Evolutionary conservation across 2,888 invertebrate genomes (phyloP), one percentile per base, ranked within the genome.

Genomic region (Fragum whitleyi): DNA sequence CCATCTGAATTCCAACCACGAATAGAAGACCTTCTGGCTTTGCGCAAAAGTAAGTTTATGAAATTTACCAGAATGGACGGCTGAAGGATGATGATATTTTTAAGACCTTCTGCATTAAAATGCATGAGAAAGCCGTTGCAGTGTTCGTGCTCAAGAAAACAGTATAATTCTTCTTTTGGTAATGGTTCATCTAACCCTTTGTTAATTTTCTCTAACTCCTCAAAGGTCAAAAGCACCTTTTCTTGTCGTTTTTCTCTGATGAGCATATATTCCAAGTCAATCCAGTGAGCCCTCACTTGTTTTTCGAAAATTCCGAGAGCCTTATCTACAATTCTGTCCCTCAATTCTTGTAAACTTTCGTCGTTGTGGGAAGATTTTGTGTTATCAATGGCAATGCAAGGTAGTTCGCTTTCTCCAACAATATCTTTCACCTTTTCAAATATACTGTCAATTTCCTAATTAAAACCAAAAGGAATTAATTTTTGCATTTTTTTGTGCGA

Each of bases 221-320:
- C 21, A 29, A 79, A 74, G 0, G 19, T 36, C 32, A 78, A 29
- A 3, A 79, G 7, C 19, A 53, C 55, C 23, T 62, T 23, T 0
- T n/a, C 74, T 0, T 23, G 9, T 6, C 32, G 19, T 28, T 79
- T 79, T 23, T 55, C 36, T 29, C 42, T 47, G 19, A 74, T 32
- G 2, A 79, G 36, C 28, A 42, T 55, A 26, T 70, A 51, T 47
- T 79, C 79, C 2, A 79, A 55, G 62, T 79, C 61, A 26, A 79
- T 79, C 79, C 79, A 79, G 39, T 69, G 70, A 47, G 79, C 79
- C 7, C 62, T 51, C 21, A 79, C 65, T 47, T 79, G 69, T 42
- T 69, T 72, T 42, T 79, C 74, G 1, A 65, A 55, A 14, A 79
- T 62, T 9, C 79, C 79, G n/a, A 74, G 42, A 28, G 74, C 74